Percentiles rank a stretch among this genome's conserved stretches.
phyloP scores from a whole-genome alignment of 1,140 invertebrate species.

The Zaprionus davidi region DNA sequence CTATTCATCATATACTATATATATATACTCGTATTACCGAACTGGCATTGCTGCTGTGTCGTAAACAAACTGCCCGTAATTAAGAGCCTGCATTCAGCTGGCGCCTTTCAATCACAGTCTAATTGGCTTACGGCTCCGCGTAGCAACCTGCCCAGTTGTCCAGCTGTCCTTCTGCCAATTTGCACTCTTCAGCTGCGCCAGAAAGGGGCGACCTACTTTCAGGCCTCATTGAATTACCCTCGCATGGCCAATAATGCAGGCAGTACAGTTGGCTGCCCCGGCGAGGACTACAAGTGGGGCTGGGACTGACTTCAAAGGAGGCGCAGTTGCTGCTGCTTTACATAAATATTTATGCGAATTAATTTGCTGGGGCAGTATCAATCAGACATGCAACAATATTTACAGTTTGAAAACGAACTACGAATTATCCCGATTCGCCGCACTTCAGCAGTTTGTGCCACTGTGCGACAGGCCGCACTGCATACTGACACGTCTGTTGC shows the following conservation, averaged over 20 bases:
- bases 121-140: constrained; percentile 40
- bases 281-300: neutral
- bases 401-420: constrained; percentile 64
- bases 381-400: constrained; percentile 78
- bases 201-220: constrained; percentile 40
- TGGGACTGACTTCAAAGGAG: constrained; percentile 27
- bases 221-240: constrained; percentile 19
- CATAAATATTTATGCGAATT: constrained; percentile 80
- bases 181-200: neutral
- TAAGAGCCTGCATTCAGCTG: constrained; percentile 29
- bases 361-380: constrained; percentile 70
- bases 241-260: constrained; percentile 21
- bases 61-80: neutral
- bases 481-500: constrained; percentile 8
- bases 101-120: constrained; percentile 44
- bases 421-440: constrained; percentile 57
- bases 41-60: neutral
- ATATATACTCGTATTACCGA: constrained; percentile 5
- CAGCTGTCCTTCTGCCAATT: neutral
- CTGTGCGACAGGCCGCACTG: constrained; percentile 2
- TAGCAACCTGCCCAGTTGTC: neutral
- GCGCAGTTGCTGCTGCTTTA: constrained; percentile 36
- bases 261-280: constrained; percentile 7
- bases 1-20: neutral
- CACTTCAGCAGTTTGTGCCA: constrained; percentile 26